A percentile compares a stretch with the other conserved stretches of the same genome.
Conservation (phyloP, 1,140 invertebrate species). For the Archegozetes longisetosus region DNA sequence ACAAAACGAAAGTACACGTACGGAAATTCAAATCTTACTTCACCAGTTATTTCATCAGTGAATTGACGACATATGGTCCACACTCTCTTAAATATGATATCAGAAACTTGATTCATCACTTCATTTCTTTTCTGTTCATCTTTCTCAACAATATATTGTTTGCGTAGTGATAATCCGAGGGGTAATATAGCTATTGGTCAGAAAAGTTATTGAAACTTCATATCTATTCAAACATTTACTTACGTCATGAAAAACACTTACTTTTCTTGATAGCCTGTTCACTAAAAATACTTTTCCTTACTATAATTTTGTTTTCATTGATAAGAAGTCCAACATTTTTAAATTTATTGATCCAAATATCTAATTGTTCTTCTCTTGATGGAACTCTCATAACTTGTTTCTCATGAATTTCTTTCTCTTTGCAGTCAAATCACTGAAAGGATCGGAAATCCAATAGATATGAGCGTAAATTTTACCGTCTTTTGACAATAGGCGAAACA, state of each 20-base stretch:
- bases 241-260: too few relatives aligned
- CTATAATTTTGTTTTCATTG: not conserved
- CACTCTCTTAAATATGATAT: too few relatives aligned
- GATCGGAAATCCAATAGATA: constrained; percentile 1
- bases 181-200: not conserved
- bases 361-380: constrained; percentile 4
- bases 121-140: not conserved
- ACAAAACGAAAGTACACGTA: not conserved
- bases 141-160: not conserved
- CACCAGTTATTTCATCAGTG: not conserved
- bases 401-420: not conserved
- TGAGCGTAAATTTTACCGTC: not conserved
- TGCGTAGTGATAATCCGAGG: not conserved
- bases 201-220: not conserved
- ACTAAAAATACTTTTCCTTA: not conserved
- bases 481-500: not conserved
- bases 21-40: not conserved
- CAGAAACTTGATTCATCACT: too few relatives aligned
- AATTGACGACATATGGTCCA: not conserved
- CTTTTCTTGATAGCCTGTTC: not conserved
- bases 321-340: not conserved
- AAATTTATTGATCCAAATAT: not conserved
- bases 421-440: constrained; percentile 1
- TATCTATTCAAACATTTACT: not conserved
- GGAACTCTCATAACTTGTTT: not conserved